These are phyloP conservation scores for Notarius lentiginosus DNA, from an alignment of 2,113 vertebrate genomes.

Conservation along the genomic window DNA sequence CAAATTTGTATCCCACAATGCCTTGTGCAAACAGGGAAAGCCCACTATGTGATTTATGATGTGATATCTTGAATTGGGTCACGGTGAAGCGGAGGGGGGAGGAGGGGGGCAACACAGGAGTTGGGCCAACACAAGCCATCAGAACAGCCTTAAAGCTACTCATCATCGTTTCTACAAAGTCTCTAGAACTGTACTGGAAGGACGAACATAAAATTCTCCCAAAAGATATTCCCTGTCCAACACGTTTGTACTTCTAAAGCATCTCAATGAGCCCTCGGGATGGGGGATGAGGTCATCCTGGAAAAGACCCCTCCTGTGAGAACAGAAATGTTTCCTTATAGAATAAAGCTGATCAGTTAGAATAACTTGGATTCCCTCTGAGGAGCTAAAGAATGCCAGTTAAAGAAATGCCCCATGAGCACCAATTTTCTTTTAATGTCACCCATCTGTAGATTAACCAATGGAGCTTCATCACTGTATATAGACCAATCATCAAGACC, in stretches of 20 bases:
- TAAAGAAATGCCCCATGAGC: not conserved
- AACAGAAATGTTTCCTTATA: not conserved
- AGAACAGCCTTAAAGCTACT: not conserved
- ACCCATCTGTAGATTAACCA: not conserved
- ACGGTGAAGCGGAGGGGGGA: no score
- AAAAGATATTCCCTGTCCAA: not conserved
- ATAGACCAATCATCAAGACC: not conserved
- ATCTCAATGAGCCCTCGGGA: not conserved
- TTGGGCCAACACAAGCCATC: not conserved
- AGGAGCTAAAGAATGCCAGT: no score
- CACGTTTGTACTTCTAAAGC: not conserved
- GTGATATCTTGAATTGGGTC: no score
- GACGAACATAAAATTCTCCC: not conserved
- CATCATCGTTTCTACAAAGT: not conserved
- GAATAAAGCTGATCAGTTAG: not conserved
- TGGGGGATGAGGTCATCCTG: not conserved
- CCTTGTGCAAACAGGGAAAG: no score
- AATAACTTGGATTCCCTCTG: no score
- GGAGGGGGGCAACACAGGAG: not conserved
- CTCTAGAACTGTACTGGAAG: not conserved
- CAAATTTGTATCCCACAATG: no score
- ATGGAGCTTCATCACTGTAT: not conserved
- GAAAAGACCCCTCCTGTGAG: not conserved
- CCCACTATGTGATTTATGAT: no score
- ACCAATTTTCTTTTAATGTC: not conserved